Conservation (phyloP, 1,140 invertebrate genomes). For the Himalopsyche phryganea region DNA sequence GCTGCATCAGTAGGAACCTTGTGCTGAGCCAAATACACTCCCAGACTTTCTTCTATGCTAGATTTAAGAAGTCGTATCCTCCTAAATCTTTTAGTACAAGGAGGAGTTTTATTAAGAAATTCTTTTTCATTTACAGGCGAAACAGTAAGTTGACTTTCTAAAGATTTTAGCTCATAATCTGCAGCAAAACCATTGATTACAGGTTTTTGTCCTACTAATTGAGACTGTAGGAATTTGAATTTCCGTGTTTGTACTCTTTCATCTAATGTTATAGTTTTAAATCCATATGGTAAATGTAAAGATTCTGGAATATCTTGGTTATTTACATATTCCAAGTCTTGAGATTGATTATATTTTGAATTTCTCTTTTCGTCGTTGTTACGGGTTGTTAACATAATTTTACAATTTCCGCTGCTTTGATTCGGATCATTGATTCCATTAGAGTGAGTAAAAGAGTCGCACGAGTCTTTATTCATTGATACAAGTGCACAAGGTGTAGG, state of each 20-base stretch:
- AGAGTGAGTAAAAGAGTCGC: not conserved
- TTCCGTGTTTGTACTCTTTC: slow-evolving; percentile 52
- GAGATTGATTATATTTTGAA: not conserved
- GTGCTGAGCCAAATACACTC: slow-evolving; percentile 67
- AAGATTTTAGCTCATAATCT: slow-evolving; percentile 25
- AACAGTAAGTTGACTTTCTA: slow-evolving; percentile 25
- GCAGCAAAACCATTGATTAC: slow-evolving; percentile 10
- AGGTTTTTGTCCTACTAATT: slow-evolving; percentile 39
- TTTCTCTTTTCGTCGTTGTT: not conserved
- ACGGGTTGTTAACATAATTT: not conserved
- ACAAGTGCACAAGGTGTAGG: slow-evolving; percentile 21
- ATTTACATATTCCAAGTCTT: not conserved
- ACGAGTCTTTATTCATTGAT: slow-evolving; percentile 4
- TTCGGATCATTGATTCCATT: not conserved
- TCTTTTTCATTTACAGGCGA: slow-evolving; percentile 37
- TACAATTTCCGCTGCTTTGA: not conserved
- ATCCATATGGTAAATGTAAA: slow-evolving; percentile 47
- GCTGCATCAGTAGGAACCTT: slow-evolving; percentile 51
- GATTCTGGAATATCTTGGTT: slow-evolving; percentile 17
- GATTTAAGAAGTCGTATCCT: slow-evolving; percentile 58
- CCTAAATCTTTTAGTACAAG: slow-evolving; percentile 52
- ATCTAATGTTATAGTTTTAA: slow-evolving; percentile 51
- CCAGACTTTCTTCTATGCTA: slow-evolving; percentile 63
- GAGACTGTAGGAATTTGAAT: slow-evolving; percentile 48
- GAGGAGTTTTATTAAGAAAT: slow-evolving; percentile 45